A percentile compares a stretch with the other conserved stretches of the same genome.
Conservation (phyloP, 2,888 invertebrate genomes). For the Agrotis puta region DNA sequence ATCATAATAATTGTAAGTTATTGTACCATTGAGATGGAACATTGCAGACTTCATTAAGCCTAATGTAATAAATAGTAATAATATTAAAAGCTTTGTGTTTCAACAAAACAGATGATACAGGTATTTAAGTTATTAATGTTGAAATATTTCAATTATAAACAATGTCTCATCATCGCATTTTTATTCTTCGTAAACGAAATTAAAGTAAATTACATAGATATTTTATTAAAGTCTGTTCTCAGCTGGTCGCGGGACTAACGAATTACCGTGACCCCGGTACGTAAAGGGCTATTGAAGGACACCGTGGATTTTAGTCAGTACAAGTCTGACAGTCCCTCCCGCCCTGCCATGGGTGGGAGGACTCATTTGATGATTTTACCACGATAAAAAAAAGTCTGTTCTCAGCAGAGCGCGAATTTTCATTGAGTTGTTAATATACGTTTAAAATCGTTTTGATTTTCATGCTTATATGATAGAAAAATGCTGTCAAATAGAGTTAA, state of each 20-base stretch:
- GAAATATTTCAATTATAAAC: too few relatives aligned
- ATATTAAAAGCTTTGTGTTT: conserved; percentile 1
- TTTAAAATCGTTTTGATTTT: too few relatives aligned
- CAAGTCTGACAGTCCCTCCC: too few relatives aligned
- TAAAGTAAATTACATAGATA: background rate
- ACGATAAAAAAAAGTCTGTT: too few relatives aligned
- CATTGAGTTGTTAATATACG: background rate
- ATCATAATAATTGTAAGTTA: conserved; percentile 21
- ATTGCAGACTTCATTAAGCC: conserved; percentile 15
- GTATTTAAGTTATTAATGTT: background rate
- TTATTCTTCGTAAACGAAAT: background rate
- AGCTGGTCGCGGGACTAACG: too few relatives aligned
- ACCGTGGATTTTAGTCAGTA: too few relatives aligned
- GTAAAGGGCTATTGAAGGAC: too few relatives aligned
- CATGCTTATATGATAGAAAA: too few relatives aligned
- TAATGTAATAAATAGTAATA: conserved; percentile 10
- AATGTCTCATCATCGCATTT: background rate
- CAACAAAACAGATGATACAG: background rate
- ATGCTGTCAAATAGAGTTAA: too few relatives aligned
- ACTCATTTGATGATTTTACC: too few relatives aligned
- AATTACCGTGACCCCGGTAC: too few relatives aligned
- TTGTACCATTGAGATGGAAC: conserved; percentile 28
- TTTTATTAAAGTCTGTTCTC: background rate
- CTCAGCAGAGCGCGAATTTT: background rate
- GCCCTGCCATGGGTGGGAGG: too few relatives aligned